Percentiles rank a stretch among this genome's conserved stretches.
Evolutionary conservation across 2,888 invertebrate species (phyloP).

Genomic region (Volucella inanis): DNA sequence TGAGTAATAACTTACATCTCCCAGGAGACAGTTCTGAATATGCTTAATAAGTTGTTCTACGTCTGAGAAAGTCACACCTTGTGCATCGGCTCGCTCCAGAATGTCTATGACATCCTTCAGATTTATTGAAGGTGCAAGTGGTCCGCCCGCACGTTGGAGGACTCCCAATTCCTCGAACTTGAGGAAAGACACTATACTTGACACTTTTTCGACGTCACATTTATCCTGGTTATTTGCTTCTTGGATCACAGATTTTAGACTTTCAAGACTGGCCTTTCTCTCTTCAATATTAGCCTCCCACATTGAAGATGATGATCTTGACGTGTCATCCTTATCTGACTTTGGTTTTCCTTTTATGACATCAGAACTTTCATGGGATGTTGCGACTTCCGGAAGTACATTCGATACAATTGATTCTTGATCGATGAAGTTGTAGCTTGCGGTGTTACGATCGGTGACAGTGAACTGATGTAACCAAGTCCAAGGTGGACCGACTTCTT

Average conservation of each 20-base stretch:
- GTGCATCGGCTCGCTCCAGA: conserved; percentile 21
- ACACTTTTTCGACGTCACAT: conserved; percentile 16
- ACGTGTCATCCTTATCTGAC: not conserved
- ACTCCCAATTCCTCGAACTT: conserved; percentile 38
- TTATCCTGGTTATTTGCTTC: conserved; percentile 11
- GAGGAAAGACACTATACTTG: conserved; percentile 34
- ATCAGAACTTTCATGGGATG: conserved; percentile 73
- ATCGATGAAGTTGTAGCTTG: conserved; percentile 77
- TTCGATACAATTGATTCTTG: conserved; percentile 72
- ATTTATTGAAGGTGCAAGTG: not conserved
- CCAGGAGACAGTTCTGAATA: not conserved
- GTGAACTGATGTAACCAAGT: conserved; percentile 77
- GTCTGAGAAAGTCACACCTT: conserved; percentile 18
- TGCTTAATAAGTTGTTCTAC: conserved; percentile 35
- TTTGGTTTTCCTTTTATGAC: conserved; percentile 58
- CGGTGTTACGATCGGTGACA: conserved; percentile 55
- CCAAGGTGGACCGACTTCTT: conserved; percentile 77
- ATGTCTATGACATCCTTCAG: conserved; percentile 11
- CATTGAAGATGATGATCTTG: not conserved
- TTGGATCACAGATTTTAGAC: conserved; percentile 7
- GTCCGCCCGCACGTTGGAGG: conserved; percentile 19
- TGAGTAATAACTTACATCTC: not conserved
- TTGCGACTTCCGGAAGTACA: conserved; percentile 49
- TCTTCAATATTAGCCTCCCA: not conserved
- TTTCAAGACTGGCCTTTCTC: conserved; percentile 7